Evolutionary conservation across 2,888 invertebrate species (phyloP), one percentile per base, ranked within the genome.

Genomic region (Amiota minor): DNA sequence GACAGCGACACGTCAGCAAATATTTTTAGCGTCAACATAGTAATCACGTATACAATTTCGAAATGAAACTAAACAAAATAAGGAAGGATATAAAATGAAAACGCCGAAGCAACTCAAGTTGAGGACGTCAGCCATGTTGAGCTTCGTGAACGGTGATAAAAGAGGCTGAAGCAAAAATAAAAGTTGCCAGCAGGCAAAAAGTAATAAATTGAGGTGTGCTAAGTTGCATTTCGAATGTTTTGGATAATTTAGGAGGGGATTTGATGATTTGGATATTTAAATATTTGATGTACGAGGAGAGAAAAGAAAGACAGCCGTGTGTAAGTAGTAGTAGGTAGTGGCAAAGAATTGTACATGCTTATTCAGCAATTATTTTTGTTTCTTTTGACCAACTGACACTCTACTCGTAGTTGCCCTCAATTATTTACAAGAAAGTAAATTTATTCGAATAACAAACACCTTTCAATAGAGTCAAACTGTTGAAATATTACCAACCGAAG

Each of bases 1-100:
- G 86, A 86, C 83, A 84, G 79, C 74, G 80, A 78, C 75, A 72
- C 76, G 76, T 86, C 85, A 86, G 83, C 83, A 84, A 35, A 84
- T 83, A 81, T 75, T 76, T 77, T 75, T 62, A 35, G 35, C 61
- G 47, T 62, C 61, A 71, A 62, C 50, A 61, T 23, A 71, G 49
- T 71, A 61, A 23, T 68, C 67, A 68, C 50, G 50, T 61, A 61
- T 61, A 62, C 50, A 71, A 61, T 61, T 35, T 59, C 61, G 50
- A 9, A 49, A 8, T 16, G 47, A 6, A 23, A 49, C 14, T 8
- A 67, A 18, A 59, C 20, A 20, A 18, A 59, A 18, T 11, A 59
- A 12, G 49, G 47, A n/a, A 56, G 11, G 16, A 12, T 9, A 18
- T 2, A 59, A 53, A 68, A 35, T 35, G 53, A 35, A 12, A 50